Conservation (phyloP, 2,113 vertebrate genomes). For the Acrocephalus arundinaceus region DNA sequence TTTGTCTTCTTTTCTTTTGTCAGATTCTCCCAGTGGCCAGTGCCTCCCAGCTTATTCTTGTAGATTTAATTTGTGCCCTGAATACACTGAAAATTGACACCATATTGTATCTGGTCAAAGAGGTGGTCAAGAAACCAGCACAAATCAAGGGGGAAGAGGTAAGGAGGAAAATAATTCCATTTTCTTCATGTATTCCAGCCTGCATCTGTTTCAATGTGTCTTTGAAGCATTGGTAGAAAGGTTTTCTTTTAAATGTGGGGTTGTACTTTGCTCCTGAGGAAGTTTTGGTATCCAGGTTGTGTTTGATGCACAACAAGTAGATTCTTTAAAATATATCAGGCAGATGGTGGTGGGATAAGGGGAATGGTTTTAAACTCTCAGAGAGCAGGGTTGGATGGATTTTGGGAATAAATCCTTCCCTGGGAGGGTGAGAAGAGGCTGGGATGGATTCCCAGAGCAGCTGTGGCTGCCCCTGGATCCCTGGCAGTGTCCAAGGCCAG, state of each 20-base stretch:
- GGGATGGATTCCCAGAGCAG: neutral
- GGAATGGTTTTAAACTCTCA: neutral
- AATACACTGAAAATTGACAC: slow-evolving; percentile 81
- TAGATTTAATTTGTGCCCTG: slow-evolving; percentile 88
- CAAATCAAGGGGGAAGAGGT: slow-evolving; percentile 93
- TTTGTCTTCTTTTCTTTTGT: neutral
- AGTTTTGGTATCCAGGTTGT: neutral
- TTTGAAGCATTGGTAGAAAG: neutral
- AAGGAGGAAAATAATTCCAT: neutral
- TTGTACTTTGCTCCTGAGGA: neutral
- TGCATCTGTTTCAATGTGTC: neutral
- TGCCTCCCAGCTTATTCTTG: slow-evolving; percentile 82
- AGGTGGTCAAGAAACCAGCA: slow-evolving; percentile 93
- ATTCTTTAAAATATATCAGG: neutral
- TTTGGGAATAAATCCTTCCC: neutral
- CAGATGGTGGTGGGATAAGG: neutral
- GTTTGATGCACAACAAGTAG: neutral
- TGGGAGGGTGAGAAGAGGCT: neutral
- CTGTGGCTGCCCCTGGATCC: neutral
- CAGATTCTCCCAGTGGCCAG: slow-evolving; percentile 85
- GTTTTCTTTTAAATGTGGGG: neutral
- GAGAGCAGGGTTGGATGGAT: neutral
- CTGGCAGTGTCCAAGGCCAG: neutral
- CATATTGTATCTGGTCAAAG: slow-evolving; percentile 88
- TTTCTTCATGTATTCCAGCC: neutral